Evolutionary conservation across 1,140 invertebrate genomes (phyloP), one percentile per base, ranked within the genome.

Genomic region (Chrysomallon squamiferum): DNA sequence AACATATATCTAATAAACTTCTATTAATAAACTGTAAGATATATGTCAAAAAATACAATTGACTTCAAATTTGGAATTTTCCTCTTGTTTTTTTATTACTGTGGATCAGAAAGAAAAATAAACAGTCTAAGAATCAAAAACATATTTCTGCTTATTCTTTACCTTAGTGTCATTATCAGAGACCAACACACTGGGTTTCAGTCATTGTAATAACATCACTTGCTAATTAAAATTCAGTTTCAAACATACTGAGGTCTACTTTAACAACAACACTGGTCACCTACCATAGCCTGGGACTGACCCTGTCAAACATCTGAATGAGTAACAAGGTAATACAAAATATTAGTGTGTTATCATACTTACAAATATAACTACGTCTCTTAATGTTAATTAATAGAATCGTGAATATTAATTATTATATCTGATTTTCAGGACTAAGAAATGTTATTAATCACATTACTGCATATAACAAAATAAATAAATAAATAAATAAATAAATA

Each of bases 151-250:
- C 11, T 43, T 43, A 11, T 13, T 47, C 6, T 5, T 47, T 47
- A 47, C 45, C 45, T 47, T 47, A 22, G 20, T 33, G 41, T 80
- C 78, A 50, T 56, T 56, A 62, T 80, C 78, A 41, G 64, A 72
- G 18, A 25, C 67, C 73, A 4, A 72, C 13, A 4, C 67, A 43
- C 18, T 54, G 65, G 49, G 63, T 57, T 54, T 75, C 73, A 56
- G 22, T 35, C 11, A 72, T 66, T 6, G 62, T 61, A 6, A 65
- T 66, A n/a, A 29, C 50, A 56, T 75, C 73, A 38, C 93, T 90
- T 93, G 84, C 22, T 38, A 49, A 22, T 11, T 30, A 5, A 62
- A 79, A 76, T 3, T 33, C 35, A 27, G 81, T 81, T 2, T 25
- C 22, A 41, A 74, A 66, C 54, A 72, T 62, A 57, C 82, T 84